Evolutionary conservation across 2,888 invertebrate species (phyloP).

Genomic region (Reticulitermes lucifugus): DNA sequence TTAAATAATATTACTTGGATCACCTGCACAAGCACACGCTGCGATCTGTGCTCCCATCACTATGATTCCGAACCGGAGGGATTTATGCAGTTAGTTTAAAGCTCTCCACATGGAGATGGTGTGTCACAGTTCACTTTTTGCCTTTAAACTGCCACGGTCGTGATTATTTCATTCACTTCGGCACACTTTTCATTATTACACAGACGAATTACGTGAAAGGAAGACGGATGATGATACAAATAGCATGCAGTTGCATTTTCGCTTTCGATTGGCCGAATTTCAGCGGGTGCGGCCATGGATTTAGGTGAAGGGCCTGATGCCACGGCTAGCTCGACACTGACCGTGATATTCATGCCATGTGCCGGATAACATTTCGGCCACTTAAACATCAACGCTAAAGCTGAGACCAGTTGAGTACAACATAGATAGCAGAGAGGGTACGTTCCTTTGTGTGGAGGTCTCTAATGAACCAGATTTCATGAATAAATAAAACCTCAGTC

Average conservation of each 20-base stretch:
- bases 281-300: constrained; percentile 50
- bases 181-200: neutral
- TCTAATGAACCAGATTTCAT: neutral
- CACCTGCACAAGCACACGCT: neutral
- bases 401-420: neutral
- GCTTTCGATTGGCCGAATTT: constrained; percentile 52
- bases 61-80: neutral
- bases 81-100: constrained; percentile 8
- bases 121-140: neutral
- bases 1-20: neutral
- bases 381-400: constrained; percentile 1
- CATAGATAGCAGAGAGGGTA: neutral
- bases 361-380: constrained; percentile 43
- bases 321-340: constrained; percentile 41
- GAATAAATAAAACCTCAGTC: constrained; percentile 56
- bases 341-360: constrained; percentile 50
- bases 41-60: neutral
- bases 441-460: constrained; percentile 31
- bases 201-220: constrained; percentile 19
- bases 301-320: constrained; percentile 51
- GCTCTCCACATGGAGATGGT: neutral
- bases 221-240: constrained; percentile 23
- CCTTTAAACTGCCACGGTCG: constrained; percentile 4
- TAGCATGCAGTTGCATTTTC: constrained; percentile 40
- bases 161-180: neutral